Conservation (phyloP, 2,888 invertebrate species). For the Cheilosia urbana region DNA sequence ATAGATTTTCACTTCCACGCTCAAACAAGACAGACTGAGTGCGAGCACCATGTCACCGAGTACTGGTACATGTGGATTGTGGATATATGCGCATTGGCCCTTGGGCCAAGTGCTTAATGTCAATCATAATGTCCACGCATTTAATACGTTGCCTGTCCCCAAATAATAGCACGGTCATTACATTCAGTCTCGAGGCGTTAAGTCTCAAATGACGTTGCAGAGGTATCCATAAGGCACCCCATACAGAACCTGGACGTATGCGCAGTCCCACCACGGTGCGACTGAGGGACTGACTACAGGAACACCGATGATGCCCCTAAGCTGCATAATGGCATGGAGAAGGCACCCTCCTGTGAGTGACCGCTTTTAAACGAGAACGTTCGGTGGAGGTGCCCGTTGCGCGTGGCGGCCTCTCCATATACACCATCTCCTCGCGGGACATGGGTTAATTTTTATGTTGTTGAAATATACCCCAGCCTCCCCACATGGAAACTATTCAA, state of each 20-base stretch:
- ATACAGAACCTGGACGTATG: neutral
- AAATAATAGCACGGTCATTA: constrained; percentile 69
- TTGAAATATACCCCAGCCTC: constrained; percentile 7
- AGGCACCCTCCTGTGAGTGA: constrained; percentile 74
- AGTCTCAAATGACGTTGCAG: constrained; percentile 53
- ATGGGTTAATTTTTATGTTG: constrained; percentile 55
- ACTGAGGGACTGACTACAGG: neutral
- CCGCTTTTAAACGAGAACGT: constrained; percentile 73
- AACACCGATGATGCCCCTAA: constrained; percentile 32
- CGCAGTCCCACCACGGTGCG: neutral
- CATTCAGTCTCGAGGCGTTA: constrained; percentile 65
- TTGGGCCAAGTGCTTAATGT: constrained; percentile 73
- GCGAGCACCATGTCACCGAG: constrained; percentile 41
- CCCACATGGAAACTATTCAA: constrained; percentile 27
- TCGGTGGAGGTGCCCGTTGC: constrained; percentile 1
- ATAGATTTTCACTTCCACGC: constrained; percentile 21
- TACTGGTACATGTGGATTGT: neutral
- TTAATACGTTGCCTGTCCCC: constrained; percentile 70
- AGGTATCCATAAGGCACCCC: constrained; percentile 66
- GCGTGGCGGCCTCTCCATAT: constrained; percentile 6
- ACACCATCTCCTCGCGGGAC: constrained; percentile 4
- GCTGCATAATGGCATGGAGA: constrained; percentile 37
- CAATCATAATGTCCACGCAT: constrained; percentile 76
- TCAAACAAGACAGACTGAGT: constrained; percentile 9
- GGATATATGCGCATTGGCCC: constrained; percentile 28